Conservation (phyloP, 2,888 invertebrate species). For the Amaurobius ferox region DNA sequence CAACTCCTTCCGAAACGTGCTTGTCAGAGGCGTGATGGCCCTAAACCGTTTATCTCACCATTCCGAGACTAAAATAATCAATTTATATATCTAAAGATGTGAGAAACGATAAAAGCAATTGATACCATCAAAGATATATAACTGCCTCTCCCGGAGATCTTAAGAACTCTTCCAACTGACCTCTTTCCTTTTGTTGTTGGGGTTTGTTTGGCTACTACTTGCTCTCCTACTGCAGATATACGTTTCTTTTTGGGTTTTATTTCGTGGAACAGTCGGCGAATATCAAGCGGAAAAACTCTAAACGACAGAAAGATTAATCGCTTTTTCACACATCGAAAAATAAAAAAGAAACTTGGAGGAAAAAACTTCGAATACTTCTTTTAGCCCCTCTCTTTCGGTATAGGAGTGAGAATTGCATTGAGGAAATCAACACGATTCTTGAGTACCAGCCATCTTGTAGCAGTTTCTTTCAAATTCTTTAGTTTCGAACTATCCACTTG, state of each 20-base stretch:
- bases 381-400: background rate
- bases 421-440: conserved; percentile 57
- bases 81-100: conserved; percentile 36
- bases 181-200: conserved; percentile 18
- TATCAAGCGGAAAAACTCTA: conserved; percentile 65
- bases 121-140: conserved; percentile 51
- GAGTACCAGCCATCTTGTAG: background rate
- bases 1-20: no score
- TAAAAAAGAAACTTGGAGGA: conserved; percentile 5
- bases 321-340: conserved; percentile 66
- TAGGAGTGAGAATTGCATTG: conserved; percentile 41
- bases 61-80: conserved; percentile 41
- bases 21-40: conserved; percentile 29
- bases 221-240: conserved; percentile 7
- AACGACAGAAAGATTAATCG: conserved; percentile 72
- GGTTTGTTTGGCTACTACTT: conserved; percentile 5
- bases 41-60: conserved; percentile 42
- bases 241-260: conserved; percentile 50
- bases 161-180: conserved; percentile 34
- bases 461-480: conserved; percentile 11
- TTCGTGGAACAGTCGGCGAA: conserved; percentile 60
- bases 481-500: conserved; percentile 10
- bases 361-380: conserved; percentile 34
- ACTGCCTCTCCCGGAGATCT: conserved; percentile 4
- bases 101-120: conserved; percentile 38